A percentile compares a stretch with the other conserved stretches of the same genome.
Conservation (phyloP, 1,140 invertebrate genomes). For the Eumaeus atala region DNA sequence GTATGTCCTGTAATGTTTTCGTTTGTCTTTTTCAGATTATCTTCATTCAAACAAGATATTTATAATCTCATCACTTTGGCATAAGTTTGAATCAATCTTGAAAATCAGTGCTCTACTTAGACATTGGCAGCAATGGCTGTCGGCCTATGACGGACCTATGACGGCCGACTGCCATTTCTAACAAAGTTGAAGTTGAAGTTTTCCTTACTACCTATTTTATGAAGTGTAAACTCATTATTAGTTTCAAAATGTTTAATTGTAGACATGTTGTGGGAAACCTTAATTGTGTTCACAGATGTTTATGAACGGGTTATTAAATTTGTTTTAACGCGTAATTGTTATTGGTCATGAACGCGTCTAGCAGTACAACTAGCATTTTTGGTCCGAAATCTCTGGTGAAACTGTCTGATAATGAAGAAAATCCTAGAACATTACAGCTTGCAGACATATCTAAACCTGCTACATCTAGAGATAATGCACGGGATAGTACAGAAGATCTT, state of each 20-base stretch:
- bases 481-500: constrained; percentile 61
- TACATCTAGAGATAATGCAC: constrained; percentile 47
- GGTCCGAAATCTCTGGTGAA: constrained; percentile 12
- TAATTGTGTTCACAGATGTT: background rate
- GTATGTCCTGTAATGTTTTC: too few species aligned
- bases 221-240: background rate
- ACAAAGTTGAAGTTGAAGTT: background rate
- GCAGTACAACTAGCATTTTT: constrained; percentile 26
- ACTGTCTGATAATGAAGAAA: constrained; percentile 24
- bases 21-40: too few species aligned
- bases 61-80: too few species aligned
- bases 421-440: constrained; percentile 15
- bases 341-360: constrained; percentile 43
- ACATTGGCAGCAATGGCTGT: too few species aligned
- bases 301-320: constrained; percentile 9
- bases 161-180: too few species aligned
- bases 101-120: too few species aligned
- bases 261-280: background rate
- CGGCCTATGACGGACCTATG: too few species aligned
- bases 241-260: background rate
- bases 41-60: too few species aligned
- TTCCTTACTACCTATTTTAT: background rate
- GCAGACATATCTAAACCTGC: constrained; percentile 31
- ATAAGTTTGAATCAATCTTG: too few species aligned
- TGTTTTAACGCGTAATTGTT: constrained; percentile 19